Evolutionary conservation across 2,797 vertebrate species (phyloP).

Genomic region (Sciaenops ocellatus): DNA sequence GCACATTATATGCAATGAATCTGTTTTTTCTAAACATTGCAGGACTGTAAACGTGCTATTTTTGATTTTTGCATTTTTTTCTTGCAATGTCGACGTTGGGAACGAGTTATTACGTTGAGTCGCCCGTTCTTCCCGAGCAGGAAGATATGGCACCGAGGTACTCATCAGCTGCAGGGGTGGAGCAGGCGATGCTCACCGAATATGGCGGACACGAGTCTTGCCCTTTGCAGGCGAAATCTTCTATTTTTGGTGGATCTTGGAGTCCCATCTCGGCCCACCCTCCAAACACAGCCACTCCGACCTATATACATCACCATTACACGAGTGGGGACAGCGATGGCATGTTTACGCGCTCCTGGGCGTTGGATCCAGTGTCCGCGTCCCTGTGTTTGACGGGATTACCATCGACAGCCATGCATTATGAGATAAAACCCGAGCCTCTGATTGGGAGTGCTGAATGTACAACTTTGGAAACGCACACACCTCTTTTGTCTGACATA

Average conservation of each 20-base stretch:
- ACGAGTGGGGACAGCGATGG: conserved; percentile 91
- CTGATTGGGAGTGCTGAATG: conserved; percentile 92
- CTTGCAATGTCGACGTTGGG: conserved; percentile 93
- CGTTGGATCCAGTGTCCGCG: conserved; percentile 92
- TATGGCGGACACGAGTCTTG: conserved; percentile 94
- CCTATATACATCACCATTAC: conserved; percentile 92
- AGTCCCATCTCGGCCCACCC: conserved; percentile 90
- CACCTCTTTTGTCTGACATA: conserved; percentile 93
- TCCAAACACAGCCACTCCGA: conserved; percentile 87
- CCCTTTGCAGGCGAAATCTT: conserved; percentile 94
- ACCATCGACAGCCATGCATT: conserved; percentile 91
- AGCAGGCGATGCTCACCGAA: conserved; percentile 90
- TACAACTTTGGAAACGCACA: conserved; percentile 93
- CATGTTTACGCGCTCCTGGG: conserved; percentile 97
- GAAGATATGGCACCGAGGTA: conserved; percentile 93
- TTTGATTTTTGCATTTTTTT: conserved; percentile 44
- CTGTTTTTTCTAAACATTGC: conserved; percentile 83
- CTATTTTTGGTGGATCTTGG: conserved; percentile 94
- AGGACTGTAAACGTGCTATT: conserved; percentile 57
- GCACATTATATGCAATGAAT: conserved; percentile 86
- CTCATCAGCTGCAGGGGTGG: conserved; percentile 86
- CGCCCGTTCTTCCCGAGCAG: conserved; percentile 91
- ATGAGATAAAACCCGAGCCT: conserved; percentile 96
- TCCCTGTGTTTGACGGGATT: conserved; percentile 95
- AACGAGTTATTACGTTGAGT: conserved; percentile 94